Evolutionary conservation across 2,797 vertebrate genomes (phyloP).

Genomic region (Anguilla pacifica): DNA sequence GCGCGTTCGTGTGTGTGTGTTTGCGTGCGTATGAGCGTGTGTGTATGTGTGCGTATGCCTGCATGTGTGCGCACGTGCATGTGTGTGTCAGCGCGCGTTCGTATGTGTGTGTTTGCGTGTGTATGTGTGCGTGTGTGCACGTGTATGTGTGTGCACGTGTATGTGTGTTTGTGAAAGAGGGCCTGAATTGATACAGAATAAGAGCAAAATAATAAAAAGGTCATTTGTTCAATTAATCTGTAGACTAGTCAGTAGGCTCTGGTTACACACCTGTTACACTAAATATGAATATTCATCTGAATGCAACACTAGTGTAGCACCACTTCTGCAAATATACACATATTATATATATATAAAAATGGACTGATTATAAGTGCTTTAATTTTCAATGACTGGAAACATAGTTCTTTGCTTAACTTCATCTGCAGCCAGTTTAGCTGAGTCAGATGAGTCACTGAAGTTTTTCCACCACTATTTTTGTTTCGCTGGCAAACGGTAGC

Average conservation of each 20-base stretch:
- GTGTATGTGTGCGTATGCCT: slow-evolving; percentile 31
- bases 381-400: no score
- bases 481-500: no score
- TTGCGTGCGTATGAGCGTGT: slow-evolving; percentile 17
- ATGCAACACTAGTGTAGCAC: no score
- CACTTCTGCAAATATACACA: no score
- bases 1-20: not conserved
- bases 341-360: no score
- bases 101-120: slow-evolving; percentile 28
- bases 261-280: no score
- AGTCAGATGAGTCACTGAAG: no score
- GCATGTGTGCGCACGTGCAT: slow-evolving; percentile 35
- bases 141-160: slow-evolving; percentile 19
- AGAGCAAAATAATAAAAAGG: slow-evolving; percentile 24
- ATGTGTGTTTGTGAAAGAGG: not conserved
- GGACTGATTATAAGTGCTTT: no score
- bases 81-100: not conserved
- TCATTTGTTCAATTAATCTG: not conserved
- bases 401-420: no score
- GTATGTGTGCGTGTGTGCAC: slow-evolving; percentile 32
- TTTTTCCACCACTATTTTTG: no score
- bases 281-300: no score
- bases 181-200: not conserved
- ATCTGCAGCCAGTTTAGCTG: no score
- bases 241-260: not conserved